Evolutionary conservation across 2,113 vertebrate genomes (phyloP).

Genomic region (Cyrtonyx montezumae): DNA sequence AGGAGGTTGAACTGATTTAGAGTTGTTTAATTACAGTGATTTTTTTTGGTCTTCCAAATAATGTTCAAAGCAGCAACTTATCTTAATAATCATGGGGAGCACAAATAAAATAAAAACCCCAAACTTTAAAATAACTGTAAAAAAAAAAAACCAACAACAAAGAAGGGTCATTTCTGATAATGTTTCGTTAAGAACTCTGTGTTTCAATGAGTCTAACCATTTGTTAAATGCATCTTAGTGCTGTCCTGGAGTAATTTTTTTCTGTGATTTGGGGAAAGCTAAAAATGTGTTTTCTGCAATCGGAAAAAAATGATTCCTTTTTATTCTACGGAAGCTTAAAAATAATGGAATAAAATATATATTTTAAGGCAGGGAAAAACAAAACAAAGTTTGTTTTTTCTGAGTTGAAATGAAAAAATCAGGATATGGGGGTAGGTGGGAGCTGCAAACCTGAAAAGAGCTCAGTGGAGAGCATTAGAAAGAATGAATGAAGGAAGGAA

Average conservation of each 20-base stretch:
- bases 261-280: background rate
- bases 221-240: background rate
- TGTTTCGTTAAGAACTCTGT: accelerated
- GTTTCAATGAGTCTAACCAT: background rate
- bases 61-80: background rate
- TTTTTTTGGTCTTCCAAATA: background rate
- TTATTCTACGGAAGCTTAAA: background rate
- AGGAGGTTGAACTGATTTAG: background rate
- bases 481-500: conserved; percentile 43
- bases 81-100: background rate
- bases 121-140: background rate
- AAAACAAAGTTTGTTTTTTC: background rate
- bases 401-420: background rate
- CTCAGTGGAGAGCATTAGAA: conserved; percentile 5
- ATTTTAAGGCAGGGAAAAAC: too few species aligned
- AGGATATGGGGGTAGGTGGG: background rate
- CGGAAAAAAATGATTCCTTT: background rate
- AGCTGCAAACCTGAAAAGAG: conserved; percentile 49
- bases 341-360: background rate
- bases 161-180: background rate
- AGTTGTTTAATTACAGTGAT: background rate
- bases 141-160: too few species aligned
- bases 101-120: background rate
- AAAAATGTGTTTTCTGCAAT: background rate
- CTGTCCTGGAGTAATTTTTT: background rate